phyloP scores from a whole-genome alignment of 2,888 invertebrate genomes.

The Dolichomitus sp. region DNA sequence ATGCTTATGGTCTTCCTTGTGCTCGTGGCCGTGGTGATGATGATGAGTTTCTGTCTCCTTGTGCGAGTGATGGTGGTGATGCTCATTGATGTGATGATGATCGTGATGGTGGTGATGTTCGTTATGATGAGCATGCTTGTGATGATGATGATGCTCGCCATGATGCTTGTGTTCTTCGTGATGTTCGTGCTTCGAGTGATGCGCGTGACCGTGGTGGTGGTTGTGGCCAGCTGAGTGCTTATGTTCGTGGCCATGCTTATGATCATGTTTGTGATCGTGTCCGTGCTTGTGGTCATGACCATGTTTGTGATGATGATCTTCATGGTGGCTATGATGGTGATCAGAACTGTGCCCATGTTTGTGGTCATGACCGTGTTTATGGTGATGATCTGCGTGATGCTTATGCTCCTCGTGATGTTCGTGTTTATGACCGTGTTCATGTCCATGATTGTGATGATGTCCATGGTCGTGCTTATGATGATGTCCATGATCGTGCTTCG shows the following conservation, averaged over 20 bases:
- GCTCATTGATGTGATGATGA: slow-evolving; percentile 80
- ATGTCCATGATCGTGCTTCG: slow-evolving; percentile 74
- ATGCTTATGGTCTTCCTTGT: slow-evolving; percentile 80
- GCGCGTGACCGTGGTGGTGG: slow-evolving; percentile 72
- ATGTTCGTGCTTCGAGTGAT: slow-evolving; percentile 76
- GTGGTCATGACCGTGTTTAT: slow-evolving; percentile 71
- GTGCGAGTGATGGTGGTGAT: slow-evolving; percentile 80
- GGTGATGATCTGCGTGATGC: slow-evolving; percentile 76
- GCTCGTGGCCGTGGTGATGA: slow-evolving; percentile 80
- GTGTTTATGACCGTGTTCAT: slow-evolving; percentile 73
- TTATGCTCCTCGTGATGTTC: slow-evolving; percentile 70
- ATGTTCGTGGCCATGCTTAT: slow-evolving; percentile 73
- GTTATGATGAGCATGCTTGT: slow-evolving; percentile 79
- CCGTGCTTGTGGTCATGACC: slow-evolving; percentile 72
- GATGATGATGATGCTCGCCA: slow-evolving; percentile 78
- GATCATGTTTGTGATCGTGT: slow-evolving; percentile 68
- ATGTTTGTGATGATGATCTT: slow-evolving; percentile 68
- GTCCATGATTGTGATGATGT: slow-evolving; percentile 71
- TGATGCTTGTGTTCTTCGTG: slow-evolving; percentile 77
- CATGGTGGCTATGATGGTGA: slow-evolving; percentile 63
- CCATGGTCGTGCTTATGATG: slow-evolving; percentile 77
- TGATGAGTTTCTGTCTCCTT: slow-evolving; percentile 81
- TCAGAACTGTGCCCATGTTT: slow-evolving; percentile 74
- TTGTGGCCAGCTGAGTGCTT: slow-evolving; percentile 72
- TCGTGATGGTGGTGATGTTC: slow-evolving; percentile 81